Conservation (phyloP, 2,797 vertebrate species). For the Acanthis flammea region DNA sequence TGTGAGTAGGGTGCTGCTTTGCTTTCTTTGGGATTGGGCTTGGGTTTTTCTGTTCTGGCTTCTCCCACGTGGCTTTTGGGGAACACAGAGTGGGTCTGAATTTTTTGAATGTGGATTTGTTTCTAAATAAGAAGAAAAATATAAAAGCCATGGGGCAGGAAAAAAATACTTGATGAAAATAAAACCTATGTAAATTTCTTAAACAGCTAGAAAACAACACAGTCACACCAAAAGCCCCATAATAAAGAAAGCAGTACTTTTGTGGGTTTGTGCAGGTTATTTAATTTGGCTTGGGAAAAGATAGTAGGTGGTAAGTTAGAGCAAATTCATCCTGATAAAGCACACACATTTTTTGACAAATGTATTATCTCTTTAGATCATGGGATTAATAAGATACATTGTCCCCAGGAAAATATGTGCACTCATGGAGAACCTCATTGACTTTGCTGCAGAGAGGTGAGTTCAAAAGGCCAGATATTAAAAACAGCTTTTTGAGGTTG, state of each 20-base stretch:
- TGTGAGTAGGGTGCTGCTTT: fast-evolving
- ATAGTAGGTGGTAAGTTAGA: neutral
- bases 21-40: neutral
- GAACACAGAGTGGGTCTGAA: neutral
- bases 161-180: neutral
- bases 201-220: neutral
- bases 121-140: neutral
- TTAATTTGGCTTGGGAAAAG: neutral
- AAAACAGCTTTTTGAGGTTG: neutral
- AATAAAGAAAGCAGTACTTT: neutral
- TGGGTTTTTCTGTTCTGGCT: neutral
- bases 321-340: neutral
- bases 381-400: neutral
- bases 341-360: neutral
- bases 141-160: neutral
- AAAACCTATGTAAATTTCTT: neutral
- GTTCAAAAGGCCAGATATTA: neutral
- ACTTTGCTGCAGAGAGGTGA: neutral
- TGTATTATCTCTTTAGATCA: constrained; percentile 3
- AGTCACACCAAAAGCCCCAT: too few relatives aligned
- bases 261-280: neutral
- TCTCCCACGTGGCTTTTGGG: neutral
- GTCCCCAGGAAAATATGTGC: neutral
- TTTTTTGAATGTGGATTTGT: neutral
- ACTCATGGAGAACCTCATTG: neutral